Evolutionary conservation across 2,888 invertebrate genomes (phyloP).

Genomic region (Corythucha ciliata): DNA sequence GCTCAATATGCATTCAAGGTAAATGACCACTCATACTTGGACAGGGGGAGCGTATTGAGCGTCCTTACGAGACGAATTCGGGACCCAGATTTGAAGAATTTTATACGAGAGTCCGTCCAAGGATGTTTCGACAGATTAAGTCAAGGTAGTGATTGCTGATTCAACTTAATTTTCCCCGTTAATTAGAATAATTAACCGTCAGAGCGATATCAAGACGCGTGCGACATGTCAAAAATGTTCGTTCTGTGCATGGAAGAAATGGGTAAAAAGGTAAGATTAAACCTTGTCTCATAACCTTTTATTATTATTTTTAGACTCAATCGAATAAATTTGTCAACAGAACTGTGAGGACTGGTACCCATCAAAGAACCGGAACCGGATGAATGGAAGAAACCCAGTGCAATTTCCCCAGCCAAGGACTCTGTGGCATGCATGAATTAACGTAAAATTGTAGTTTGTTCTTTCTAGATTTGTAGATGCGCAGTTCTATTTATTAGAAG

Average conservation of each 20-base stretch:
- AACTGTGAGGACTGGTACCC: no score
- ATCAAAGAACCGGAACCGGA: no score
- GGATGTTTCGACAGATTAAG: slow-evolving; percentile 37
- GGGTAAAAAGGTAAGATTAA: slow-evolving; percentile 37
- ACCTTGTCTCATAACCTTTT: no score
- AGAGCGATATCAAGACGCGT: slow-evolving; percentile 28
- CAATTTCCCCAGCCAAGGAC: no score
- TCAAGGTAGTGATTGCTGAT: slow-evolving; percentile 24
- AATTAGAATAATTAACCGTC: neutral
- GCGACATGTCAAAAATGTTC: slow-evolving; percentile 36
- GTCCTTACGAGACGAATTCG: slow-evolving; percentile 35
- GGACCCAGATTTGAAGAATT: slow-evolving; percentile 36
- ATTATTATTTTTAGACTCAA: no score
- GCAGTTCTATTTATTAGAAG: no score
- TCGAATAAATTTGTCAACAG: no score
- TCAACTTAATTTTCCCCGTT: neutral
- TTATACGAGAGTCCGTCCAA: slow-evolving; percentile 37
- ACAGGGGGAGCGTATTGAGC: slow-evolving; percentile 32
- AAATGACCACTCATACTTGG: slow-evolving; percentile 34
- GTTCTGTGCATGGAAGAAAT: slow-evolving; percentile 38
- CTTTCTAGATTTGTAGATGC: no score
- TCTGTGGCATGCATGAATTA: no score
- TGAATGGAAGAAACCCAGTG: no score
- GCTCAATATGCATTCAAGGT: slow-evolving; percentile 34
- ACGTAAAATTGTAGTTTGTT: no score